Conservation (phyloP, 1,140 invertebrate species). For the Saccostrea cuccullata region DNA sequence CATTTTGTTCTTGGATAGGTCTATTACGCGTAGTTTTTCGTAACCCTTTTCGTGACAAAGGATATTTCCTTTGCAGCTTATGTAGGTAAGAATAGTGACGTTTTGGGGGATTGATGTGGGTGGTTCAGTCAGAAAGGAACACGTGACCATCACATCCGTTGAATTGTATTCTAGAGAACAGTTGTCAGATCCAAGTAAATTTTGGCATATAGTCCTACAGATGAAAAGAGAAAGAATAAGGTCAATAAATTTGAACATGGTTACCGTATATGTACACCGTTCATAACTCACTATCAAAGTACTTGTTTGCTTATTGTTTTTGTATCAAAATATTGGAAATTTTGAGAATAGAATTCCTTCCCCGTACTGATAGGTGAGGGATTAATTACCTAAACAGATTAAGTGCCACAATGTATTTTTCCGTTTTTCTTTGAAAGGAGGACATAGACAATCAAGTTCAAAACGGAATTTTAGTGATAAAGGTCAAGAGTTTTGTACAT, state of each 20-base stretch:
- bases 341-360: no score
- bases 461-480: no score
- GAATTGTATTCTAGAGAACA: neutral
- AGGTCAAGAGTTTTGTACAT: no score
- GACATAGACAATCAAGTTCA: neutral
- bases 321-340: no score
- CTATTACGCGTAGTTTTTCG: neutral
- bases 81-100: neutral
- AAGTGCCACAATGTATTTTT: neutral
- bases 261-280: neutral
- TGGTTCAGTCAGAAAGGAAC: neutral
- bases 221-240: neutral
- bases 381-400: neutral
- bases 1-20: neutral
- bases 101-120: neutral
- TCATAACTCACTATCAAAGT: no score
- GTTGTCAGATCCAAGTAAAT: neutral
- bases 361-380: no score
- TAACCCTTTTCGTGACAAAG: neutral
- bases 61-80: neutral
- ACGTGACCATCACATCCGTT: neutral
- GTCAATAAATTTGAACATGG: neutral
- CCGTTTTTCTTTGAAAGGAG: conserved; percentile 3
- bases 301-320: no score
- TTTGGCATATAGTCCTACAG: neutral